phyloP scores from a whole-genome alignment of 2,113 vertebrate genomes.

The Rhinoderma darwinii region DNA sequence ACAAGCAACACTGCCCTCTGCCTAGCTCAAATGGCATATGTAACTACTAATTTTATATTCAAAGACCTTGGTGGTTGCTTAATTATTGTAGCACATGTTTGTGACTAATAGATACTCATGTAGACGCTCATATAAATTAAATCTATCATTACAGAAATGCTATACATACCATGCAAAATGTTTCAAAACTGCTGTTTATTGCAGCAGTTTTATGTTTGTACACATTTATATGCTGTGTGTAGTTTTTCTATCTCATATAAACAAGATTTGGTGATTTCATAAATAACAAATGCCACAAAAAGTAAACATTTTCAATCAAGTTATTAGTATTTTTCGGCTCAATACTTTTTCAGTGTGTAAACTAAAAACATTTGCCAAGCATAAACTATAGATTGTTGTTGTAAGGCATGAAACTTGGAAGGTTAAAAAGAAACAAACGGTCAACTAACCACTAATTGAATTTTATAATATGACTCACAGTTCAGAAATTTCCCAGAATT shows the following conservation, averaged over 20 bases:
- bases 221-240: no score
- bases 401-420: constrained; percentile 62
- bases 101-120: no score
- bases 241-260: neutral
- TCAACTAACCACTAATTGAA: constrained; percentile 69
- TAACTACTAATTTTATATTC: neutral
- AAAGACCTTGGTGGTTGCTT: neutral
- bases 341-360: constrained; percentile 57
- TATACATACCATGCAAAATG: no score
- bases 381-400: constrained; percentile 61
- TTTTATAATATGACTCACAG: constrained; percentile 72
- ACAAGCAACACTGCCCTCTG: constrained; percentile 19
- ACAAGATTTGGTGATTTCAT: neutral
- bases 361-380: constrained; percentile 61
- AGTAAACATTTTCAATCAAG: neutral
- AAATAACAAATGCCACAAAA: neutral
- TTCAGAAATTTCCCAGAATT: constrained; percentile 71
- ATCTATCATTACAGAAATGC: no score
- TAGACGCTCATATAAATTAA: no score
- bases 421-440: constrained; percentile 68
- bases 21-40: neutral
- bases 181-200: neutral
- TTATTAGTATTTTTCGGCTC: neutral
- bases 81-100: neutral
- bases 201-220: neutral